phyloP scores from a whole-genome alignment of 1,140 invertebrate species.

The Meloidogyne hapla region DNA sequence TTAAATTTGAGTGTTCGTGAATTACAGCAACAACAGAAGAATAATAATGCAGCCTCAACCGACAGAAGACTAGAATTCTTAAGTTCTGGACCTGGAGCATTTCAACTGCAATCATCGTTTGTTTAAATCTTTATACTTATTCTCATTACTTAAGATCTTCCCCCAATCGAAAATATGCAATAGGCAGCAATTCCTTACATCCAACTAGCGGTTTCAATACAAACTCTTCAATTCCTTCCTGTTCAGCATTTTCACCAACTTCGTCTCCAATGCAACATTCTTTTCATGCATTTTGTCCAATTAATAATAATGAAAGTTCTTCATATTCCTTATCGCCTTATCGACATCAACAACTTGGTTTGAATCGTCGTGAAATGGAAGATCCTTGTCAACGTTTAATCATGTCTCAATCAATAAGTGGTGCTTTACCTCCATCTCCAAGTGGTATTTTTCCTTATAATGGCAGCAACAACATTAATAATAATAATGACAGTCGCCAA shows the following conservation, averaged over 20 bases:
- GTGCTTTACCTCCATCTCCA: slow-evolving; percentile 7
- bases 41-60: slow-evolving; percentile 11
- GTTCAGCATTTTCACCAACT: background rate
- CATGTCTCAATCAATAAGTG: slow-evolving; percentile 5
- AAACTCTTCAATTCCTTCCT: background rate
- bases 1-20: slow-evolving; percentile 22
- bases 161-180: background rate
- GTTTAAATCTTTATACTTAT: background rate
- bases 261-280: slow-evolving; percentile 8
- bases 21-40: slow-evolving; percentile 17
- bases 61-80: slow-evolving; percentile 35
- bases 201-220: background rate
- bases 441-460: background rate
- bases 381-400: background rate
- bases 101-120: slow-evolving; percentile 17
- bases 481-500: background rate
- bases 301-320: background rate
- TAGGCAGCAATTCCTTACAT: background rate
- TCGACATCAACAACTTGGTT: background rate
- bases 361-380: background rate
- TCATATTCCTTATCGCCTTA: background rate
- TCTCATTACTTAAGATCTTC: background rate
- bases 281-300: slow-evolving; percentile 6
- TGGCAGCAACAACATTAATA: background rate
- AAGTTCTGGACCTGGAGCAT: slow-evolving; percentile 34